phyloP scores from a whole-genome alignment of 2,888 invertebrate genomes.

The Zhengitettix transpicula region DNA sequence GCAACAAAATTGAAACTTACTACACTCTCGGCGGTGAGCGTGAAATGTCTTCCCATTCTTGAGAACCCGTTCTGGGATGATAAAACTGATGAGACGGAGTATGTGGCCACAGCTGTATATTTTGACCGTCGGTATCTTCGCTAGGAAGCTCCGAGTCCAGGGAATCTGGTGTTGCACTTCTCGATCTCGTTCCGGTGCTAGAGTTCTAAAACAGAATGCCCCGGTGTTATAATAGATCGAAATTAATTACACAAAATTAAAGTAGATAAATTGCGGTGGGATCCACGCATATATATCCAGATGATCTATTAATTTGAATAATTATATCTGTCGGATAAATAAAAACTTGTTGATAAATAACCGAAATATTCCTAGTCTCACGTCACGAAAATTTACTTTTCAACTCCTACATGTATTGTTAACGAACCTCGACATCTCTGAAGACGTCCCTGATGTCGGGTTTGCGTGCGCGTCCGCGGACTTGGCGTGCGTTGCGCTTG shows the following conservation, averaged over 20 bases:
- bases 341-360: too few species aligned
- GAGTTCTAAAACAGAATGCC: slow-evolving; percentile 40
- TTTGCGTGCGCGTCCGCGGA: slow-evolving; percentile 34
- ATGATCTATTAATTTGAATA: too few species aligned
- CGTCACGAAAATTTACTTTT: too few species aligned
- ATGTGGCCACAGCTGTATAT: neutral
- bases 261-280: too few species aligned
- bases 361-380: too few species aligned
- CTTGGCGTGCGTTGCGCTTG: slow-evolving; percentile 34
- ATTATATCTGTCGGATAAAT: too few species aligned
- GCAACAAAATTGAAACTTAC: too few species aligned
- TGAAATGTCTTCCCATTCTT: neutral
- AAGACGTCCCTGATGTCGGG: slow-evolving; percentile 73
- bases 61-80: neutral
- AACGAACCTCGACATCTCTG: slow-evolving; percentile 57
- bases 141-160: slow-evolving; percentile 41
- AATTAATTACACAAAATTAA: too few species aligned
- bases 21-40: neutral
- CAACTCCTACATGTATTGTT: too few species aligned
- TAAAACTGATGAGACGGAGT: neutral
- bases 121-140: neutral
- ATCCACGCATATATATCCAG: too few species aligned
- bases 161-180: slow-evolving; percentile 79
- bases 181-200: slow-evolving; percentile 65
- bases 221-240: too few species aligned